Base-by-base conservation (phyloP, 2,888 invertebrate genomes). In the Adineta ricciae region DNA sequence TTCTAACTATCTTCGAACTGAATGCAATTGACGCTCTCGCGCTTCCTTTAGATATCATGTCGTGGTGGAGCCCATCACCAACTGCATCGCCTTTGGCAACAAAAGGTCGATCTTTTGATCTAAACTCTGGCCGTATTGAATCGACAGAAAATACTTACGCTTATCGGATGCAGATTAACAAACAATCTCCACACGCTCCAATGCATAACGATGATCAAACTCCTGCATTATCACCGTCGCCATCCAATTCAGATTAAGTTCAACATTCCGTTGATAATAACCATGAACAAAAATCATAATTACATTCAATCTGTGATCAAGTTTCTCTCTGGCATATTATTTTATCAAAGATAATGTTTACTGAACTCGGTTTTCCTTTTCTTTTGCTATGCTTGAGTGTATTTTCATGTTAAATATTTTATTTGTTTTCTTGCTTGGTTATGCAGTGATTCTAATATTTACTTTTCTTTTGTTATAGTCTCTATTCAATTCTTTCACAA, bases 41-140 rank as follows among this genome's bases (percentile, higher is more conserved):
- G n/a, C 3, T 9, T 19, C 19, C 3, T 50, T 32, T 64, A 64
- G 64, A n/a, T 78, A 24, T 78, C 11, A 41, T 78, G 14, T 41
- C 38, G n/a, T 98, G 97, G 97, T 96, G 95, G 95, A 94, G 95
- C 83, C 97, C 97, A 16, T 93, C 94, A 9, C 92, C 93, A 41
- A 94, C 94, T 89, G 94, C 94, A 87, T 92, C 93, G 16, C 94
- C 88, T 49, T 87, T 93, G 87, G 94, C 94, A 87, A 64, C 14
- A 14, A 94, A 93, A 90, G 97, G 95, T 83, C 92, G 95, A 89
- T 95, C 93, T 90, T 92, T 96, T 87, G 94, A 95, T 91, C 91
- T 96, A 54, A 89, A 90, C 54, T 92, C 91, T 87, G 92, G 95
- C 83, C 94, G 94, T 83, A 94, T 95, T 21, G 94, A 94, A 88